Conservation (phyloP, 2,888 invertebrate genomes). For the Ptychoptera contaminata region DNA sequence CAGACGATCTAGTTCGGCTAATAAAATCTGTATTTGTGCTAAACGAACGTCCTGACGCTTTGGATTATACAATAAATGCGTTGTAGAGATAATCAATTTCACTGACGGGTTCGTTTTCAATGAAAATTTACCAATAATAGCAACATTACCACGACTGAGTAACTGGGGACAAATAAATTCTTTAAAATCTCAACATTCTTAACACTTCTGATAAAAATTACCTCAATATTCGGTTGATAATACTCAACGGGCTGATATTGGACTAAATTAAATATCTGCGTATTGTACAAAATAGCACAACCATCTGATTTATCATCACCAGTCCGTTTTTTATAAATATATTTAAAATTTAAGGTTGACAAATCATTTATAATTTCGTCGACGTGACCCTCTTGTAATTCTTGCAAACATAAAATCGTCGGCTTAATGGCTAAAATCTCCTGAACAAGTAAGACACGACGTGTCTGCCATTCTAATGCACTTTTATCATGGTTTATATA, state of each 20-base stretch:
- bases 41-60: slow-evolving; percentile 74
- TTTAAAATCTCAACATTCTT: neutral
- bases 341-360: slow-evolving; percentile 46
- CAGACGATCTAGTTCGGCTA: slow-evolving; percentile 72
- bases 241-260: slow-evolving; percentile 56
- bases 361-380: slow-evolving; percentile 40
- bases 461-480: slow-evolving; percentile 51
- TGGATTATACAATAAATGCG: slow-evolving; percentile 89
- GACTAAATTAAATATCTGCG: slow-evolving; percentile 45
- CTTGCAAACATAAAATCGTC: slow-evolving; percentile 51
- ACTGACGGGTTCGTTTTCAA: slow-evolving; percentile 34
- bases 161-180: slow-evolving; percentile 24
- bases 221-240: slow-evolving; percentile 27
- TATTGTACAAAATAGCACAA: slow-evolving; percentile 73
- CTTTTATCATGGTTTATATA: slow-evolving; percentile 44
- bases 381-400: slow-evolving; percentile 69
- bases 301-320: slow-evolving; percentile 63
- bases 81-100: slow-evolving; percentile 70
- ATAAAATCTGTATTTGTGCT: slow-evolving; percentile 68
- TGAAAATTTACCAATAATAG: slow-evolving; percentile 57
- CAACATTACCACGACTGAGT: slow-evolving; percentile 79
- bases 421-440: slow-evolving; percentile 35
- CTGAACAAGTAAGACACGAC: slow-evolving; percentile 36
- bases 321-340: slow-evolving; percentile 71
- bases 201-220: slow-evolving; percentile 6